Evolutionary conservation across 2,888 invertebrate species (phyloP).

Genomic region (Cryptocephalus primarius): DNA sequence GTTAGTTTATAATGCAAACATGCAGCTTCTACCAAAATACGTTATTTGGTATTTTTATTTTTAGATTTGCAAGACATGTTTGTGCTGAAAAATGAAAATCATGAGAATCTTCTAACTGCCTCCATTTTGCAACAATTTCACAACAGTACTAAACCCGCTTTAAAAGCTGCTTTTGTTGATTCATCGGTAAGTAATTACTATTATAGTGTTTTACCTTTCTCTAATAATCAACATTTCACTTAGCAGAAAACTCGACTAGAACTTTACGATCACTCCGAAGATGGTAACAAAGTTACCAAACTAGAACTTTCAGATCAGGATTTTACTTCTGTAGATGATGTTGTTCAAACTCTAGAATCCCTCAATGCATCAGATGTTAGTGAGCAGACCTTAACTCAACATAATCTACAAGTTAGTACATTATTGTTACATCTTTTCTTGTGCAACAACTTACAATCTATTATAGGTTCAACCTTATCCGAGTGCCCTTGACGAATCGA

Average conservation of each 20-base stretch:
- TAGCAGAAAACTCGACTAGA: constrained; percentile 31
- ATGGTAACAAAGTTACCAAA: constrained; percentile 22
- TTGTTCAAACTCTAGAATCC: constrained; percentile 38
- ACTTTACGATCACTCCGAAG: constrained; percentile 28
- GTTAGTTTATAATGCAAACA: not conserved
- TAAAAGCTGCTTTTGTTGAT: constrained; percentile 30
- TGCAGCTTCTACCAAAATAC: not conserved
- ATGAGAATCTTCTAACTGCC: constrained; percentile 30
- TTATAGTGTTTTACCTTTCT: constrained; percentile 3
- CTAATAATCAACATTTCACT: constrained; percentile 3
- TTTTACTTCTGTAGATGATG: constrained; percentile 33
- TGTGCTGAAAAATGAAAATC: constrained; percentile 29
- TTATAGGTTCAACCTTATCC: constrained; percentile 32
- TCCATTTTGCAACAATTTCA: constrained; percentile 35
- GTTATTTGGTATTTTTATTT: not conserved
- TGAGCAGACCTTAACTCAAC: constrained; percentile 34
- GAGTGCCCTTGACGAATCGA: constrained; percentile 33
- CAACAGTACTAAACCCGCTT: constrained; percentile 23
- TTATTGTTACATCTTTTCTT: not conserved
- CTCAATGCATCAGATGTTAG: constrained; percentile 42
- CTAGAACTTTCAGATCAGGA: constrained; percentile 27
- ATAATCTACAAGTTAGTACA: constrained; percentile 25
- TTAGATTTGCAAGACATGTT: constrained; percentile 25
- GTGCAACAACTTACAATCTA: constrained; percentile 2
- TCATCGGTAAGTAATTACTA: constrained; percentile 24